These are phyloP conservation scores for Oreortyx pictus DNA, from an alignment of 2,797 vertebrate species.

Conservation along the genomic window DNA sequence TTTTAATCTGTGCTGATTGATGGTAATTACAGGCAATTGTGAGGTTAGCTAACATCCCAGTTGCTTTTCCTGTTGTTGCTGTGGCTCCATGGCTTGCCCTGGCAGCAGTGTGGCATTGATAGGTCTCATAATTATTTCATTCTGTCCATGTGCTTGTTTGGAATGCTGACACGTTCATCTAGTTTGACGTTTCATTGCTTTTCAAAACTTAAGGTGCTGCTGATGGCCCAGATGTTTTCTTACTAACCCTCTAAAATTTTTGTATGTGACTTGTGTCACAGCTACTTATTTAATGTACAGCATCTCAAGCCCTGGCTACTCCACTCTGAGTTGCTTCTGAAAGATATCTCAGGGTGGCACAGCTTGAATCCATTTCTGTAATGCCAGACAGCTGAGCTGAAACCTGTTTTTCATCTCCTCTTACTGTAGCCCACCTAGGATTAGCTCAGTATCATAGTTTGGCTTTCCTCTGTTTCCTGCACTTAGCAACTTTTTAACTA, in stretches of 20 bases:
- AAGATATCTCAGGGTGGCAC: background rate
- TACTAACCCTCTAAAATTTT: background rate
- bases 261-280: background rate
- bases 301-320: fast-evolving
- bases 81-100: background rate
- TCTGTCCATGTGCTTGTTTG: background rate
- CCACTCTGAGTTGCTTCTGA: background rate
- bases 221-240: background rate
- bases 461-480: background rate
- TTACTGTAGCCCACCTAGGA: background rate
- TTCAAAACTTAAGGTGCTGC: background rate
- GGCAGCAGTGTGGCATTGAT: background rate
- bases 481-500: background rate
- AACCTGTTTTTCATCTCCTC: background rate
- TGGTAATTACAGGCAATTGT: background rate
- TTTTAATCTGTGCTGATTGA: background rate
- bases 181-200: background rate
- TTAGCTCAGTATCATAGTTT: fast-evolving
- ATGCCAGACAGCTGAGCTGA: fast-evolving
- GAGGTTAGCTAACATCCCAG: background rate
- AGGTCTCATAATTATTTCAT: background rate
- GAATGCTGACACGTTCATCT: background rate
- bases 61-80: background rate
- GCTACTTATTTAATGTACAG: background rate
- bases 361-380: fast-evolving